A percentile compares a stretch with the other conserved stretches of the same genome.
Evolutionary conservation across 2,888 invertebrate species (phyloP).

Genomic region (Cremastinae sp.): DNA sequence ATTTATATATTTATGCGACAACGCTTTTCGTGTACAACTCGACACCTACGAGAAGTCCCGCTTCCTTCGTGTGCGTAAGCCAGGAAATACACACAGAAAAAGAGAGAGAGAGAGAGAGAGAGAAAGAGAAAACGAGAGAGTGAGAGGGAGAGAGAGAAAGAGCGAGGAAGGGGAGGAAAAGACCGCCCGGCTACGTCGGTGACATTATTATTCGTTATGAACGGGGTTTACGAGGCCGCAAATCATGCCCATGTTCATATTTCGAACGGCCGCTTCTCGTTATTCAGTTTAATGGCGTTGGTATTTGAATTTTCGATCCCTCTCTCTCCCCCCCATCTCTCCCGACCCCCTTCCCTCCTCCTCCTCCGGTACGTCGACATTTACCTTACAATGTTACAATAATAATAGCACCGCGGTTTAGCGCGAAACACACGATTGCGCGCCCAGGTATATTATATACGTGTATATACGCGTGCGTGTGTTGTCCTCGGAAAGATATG

Average conservation of each 20-base stretch:
- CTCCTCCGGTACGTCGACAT: constrained; percentile 5
- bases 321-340: constrained; percentile 55
- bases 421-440: constrained; percentile 13
- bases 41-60: constrained; percentile 53
- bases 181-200: constrained; percentile 69
- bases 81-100: constrained; percentile 10
- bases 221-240: constrained; percentile 80
- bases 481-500: no score
- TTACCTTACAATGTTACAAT: constrained; percentile 62
- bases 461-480: background rate
- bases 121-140: constrained; percentile 20
- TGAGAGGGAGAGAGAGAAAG: constrained; percentile 52
- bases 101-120: constrained; percentile 17
- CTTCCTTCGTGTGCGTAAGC: constrained; percentile 43
- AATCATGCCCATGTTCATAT: constrained; percentile 80
- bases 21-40: constrained; percentile 21
- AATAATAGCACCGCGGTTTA: constrained; percentile 45
- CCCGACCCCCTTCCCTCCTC: constrained; percentile 10
- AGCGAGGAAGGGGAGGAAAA: constrained; percentile 38
- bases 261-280: constrained; percentile 80
- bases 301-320: constrained; percentile 80
- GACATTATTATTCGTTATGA: constrained; percentile 81
- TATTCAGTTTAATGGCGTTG: constrained; percentile 80
- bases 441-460: background rate
- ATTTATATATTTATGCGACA: constrained; percentile 1